Percentiles rank a stretch among this genome's conserved stretches.
Evolutionary conservation across 2,888 invertebrate genomes (phyloP).

Genomic region (Chymomyza fuscimana): DNA sequence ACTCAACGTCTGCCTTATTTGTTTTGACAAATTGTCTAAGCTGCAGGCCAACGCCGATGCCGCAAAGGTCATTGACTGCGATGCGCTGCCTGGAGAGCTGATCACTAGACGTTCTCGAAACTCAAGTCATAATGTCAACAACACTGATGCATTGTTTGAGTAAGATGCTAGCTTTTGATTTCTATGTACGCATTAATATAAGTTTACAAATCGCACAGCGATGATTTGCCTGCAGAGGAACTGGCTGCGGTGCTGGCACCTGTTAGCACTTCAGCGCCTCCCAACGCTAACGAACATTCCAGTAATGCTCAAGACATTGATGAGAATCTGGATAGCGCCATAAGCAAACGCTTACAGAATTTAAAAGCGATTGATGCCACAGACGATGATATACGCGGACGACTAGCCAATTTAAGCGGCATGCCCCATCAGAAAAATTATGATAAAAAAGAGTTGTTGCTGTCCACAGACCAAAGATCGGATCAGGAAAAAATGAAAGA

Average conservation of each 20-base stretch:
- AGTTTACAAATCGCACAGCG: slow-evolving; percentile 40
- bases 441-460: slow-evolving; percentile 76
- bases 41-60: slow-evolving; percentile 55
- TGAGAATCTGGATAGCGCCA: slow-evolving; percentile 81
- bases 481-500: slow-evolving; percentile 87
- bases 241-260: slow-evolving; percentile 73
- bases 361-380: slow-evolving; percentile 83
- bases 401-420: slow-evolving; percentile 86
- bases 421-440: slow-evolving; percentile 80
- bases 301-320: slow-evolving; percentile 63
- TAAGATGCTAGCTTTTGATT: slow-evolving; percentile 19
- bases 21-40: slow-evolving; percentile 76
- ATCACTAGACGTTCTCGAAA: slow-evolving; percentile 49
- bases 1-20: slow-evolving; percentile 84
- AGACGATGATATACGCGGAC: slow-evolving; percentile 84
- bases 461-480: slow-evolving; percentile 82
- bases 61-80: slow-evolving; percentile 65
- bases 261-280: slow-evolving; percentile 20
- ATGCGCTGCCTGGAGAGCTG: slow-evolving; percentile 81
- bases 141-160: slow-evolving; percentile 54
- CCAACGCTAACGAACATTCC: slow-evolving; percentile 30
- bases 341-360: slow-evolving; percentile 85
- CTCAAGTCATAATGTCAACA: slow-evolving; percentile 33
- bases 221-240: slow-evolving; percentile 58
- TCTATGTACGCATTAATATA: neutral